Base-by-base conservation (phyloP, 2,113 vertebrate species). In the Sinocyclocheilus anophthalmus region DNA sequence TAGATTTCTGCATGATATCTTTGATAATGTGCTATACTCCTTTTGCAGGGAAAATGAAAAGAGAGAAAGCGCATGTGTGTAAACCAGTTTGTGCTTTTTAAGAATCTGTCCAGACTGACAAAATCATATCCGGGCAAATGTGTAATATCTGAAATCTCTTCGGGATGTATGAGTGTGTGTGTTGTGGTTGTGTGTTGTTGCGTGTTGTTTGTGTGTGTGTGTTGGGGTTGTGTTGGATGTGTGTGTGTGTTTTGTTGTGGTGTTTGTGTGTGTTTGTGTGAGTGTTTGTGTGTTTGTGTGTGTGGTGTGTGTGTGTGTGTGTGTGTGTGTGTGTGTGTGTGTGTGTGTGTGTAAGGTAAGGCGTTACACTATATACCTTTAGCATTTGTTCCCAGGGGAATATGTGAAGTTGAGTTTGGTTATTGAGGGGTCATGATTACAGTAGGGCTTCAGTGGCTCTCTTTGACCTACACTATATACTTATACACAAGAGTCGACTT, bases 381-480 rank as follows among this genome's bases (percentile, higher is more conserved):
- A 90, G 91, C 91, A 87, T 90, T 93, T 87, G 88, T 91, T 90
- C 92, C 91, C 91, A 83, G 69, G 93, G 92, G 92, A 94, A 90
- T 84, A 87, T 89, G 89, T 91, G 90, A 85, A 76, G 90, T 92
- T 90, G 93, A 93, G 92, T 93, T 84, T 81, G 93, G 93, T 94
- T 95, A 94, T 94, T 94, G 92, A 94, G 94, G 94, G 94, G 93
- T 94, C 94, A 93, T 93, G 92, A 95, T 95, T 94, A 94, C 93
- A 94, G 93, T 92, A 91, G 93, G 94, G 93, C 93, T 93, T 94
- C 94, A 94, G 92, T 95, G 94, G 92, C 94, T 93, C 94, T 94
- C 89, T 92, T 92, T 94, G 92, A 93, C 90, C 92, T 92, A 90
- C 92, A 73, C 81, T 93, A 92, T 93, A 93, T 93, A 93, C 93